phyloP scores from a whole-genome alignment of 2,797 vertebrate species.

The Macroramphosus scolopax region DNA sequence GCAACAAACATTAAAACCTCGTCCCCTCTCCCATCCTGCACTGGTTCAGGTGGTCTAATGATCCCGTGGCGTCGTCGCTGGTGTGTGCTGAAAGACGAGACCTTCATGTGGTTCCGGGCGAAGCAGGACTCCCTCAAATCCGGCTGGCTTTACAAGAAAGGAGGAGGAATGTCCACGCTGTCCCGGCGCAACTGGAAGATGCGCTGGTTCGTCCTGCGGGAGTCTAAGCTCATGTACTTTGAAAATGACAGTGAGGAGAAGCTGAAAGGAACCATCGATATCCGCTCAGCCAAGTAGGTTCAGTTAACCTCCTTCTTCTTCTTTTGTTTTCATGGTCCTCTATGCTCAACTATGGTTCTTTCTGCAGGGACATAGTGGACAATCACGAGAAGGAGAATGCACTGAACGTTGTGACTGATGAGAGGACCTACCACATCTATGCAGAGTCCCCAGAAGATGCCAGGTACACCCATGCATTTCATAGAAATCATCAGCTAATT shows the following conservation, averaged over 20 bases:
- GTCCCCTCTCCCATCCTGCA: background rate
- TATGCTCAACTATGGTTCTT: background rate
- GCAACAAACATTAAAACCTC: too few relatives aligned
- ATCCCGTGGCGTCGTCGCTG: constrained; percentile 90
- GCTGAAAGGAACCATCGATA: constrained; percentile 87
- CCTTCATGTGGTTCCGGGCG: constrained; percentile 94
- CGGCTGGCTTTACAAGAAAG: constrained; percentile 93
- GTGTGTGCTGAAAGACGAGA: constrained; percentile 92
- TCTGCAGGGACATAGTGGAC: constrained; percentile 87
- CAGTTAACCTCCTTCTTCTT: background rate
- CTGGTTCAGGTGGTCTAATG: constrained; percentile 85
- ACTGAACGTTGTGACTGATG: constrained; percentile 88
- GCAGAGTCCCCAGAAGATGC: constrained; percentile 94
- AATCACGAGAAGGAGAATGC: constrained; percentile 95
- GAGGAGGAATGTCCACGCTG: constrained; percentile 89
- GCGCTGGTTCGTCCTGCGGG: constrained; percentile 91
- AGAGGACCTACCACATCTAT: constrained; percentile 90
- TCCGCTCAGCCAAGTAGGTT: constrained; percentile 84
- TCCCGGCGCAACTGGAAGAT: constrained; percentile 93
- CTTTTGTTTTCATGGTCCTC: background rate
- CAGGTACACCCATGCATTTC: constrained; percentile 74
- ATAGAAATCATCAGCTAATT: too few relatives aligned
- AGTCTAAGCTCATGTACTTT: constrained; percentile 89
- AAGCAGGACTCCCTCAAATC: constrained; percentile 91
- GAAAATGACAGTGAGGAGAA: constrained; percentile 92